Conservation (phyloP, 2,888 invertebrate species). For the Drosophila ezoana region DNA sequence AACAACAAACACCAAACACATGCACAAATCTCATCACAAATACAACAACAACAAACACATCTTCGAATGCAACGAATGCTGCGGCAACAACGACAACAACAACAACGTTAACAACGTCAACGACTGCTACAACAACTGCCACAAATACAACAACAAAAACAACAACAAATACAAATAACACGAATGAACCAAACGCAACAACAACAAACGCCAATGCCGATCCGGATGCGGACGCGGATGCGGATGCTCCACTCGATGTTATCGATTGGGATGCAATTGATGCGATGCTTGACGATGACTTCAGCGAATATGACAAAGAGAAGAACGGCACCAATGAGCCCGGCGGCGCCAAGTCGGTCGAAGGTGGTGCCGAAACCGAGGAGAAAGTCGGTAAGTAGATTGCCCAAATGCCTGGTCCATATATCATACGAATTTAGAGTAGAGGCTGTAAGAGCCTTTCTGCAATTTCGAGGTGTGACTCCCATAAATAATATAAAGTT, state of each 20-base stretch:
- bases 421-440: no score
- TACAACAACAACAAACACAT: constrained; percentile 83
- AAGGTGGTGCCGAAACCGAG: constrained; percentile 86
- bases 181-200: constrained; percentile 80
- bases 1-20: constrained; percentile 83
- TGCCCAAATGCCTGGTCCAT: no score
- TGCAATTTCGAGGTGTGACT: no score
- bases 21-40: constrained; percentile 81
- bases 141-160: constrained; percentile 68
- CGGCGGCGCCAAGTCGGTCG: constrained; percentile 78
- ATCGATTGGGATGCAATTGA: constrained; percentile 84
- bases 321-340: constrained; percentile 78
- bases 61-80: constrained; percentile 77
- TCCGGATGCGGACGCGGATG: constrained; percentile 59
- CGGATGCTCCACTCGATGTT: constrained; percentile 78
- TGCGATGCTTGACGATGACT: constrained; percentile 83
- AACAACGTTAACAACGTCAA: constrained; percentile 70
- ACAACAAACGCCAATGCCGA: constrained; percentile 48
- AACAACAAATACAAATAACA: constrained; percentile 82
- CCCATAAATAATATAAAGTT: no score
- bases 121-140: constrained; percentile 70
- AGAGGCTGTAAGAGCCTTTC: no score
- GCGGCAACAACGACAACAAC: constrained; percentile 64
- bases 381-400: constrained; percentile 90
- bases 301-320: constrained; percentile 83